Base-by-base conservation (phyloP, 2,797 vertebrate species). In the Arremon aurantiirostris region DNA sequence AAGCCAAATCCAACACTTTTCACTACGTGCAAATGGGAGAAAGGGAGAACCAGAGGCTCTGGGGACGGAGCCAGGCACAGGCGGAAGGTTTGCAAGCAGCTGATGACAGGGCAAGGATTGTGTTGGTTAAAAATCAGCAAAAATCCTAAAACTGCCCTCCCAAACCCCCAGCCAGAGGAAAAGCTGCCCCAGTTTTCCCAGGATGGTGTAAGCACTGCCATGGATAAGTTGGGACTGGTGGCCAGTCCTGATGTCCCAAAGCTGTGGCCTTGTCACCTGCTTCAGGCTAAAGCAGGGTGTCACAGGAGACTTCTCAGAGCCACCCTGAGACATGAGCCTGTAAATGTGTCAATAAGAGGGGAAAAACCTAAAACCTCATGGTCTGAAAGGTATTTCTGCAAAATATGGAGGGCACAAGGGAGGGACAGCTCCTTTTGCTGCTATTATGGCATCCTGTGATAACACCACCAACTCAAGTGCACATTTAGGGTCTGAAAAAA, bases 401-500 rank as follows among this genome's bases (percentile, higher is more conserved):
- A 37, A 60, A 22, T 11, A 8, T 8, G 14, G 47, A 59, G 15
- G 37, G 59, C 59, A 37, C 3, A 13, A 37, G n/a, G 12, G 21
- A 59, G 41, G 39, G 44, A 30, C 37, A 56, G 20, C 9, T 15
- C 14, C 8, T 24, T 32, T 55, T 8, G 0, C 37, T 1, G 1
- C 11, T 37, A 0, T n/a, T 20, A 1, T 2, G 14, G n/a, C 22
- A 37, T 60, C 30, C 46, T 75, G 22, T 20, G 59, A 5, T 14
- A 57, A 63, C 23, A 61, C 17, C 16, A 17, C 8, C 30, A 19
- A 2, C 35, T 61, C 17, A 14, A 30, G 12, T 26, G 23, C 22
- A 37, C 30, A 1, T 42, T 77, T 73, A 37, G 21, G 7, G 16
- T 66, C 60, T 77, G 60, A 27, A 56, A 63, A 56, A 63, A 70